Percentiles rank a stretch among this genome's conserved stretches.
Conservation (phyloP, 1,140 invertebrate genomes). For the Whitmania pigra region DNA sequence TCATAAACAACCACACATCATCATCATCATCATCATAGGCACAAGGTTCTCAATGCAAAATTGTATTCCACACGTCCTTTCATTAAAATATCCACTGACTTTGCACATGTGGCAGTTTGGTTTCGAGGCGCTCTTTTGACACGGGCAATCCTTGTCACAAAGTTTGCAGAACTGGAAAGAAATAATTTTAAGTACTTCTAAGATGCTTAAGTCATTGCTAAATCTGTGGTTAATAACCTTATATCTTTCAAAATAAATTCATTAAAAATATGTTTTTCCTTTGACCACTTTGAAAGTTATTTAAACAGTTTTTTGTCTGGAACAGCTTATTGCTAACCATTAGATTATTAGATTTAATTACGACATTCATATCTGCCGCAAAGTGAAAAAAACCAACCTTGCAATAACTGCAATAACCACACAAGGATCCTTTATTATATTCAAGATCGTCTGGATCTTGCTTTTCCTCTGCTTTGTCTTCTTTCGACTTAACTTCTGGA, state of each 20-base stretch:
- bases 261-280: not conserved
- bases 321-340: no score
- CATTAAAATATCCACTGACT: constrained; percentile 2
- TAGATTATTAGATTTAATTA: not conserved
- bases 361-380: not conserved
- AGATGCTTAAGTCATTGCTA: no score
- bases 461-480: constrained; percentile 1
- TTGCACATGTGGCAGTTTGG: constrained; percentile 27
- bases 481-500: not conserved
- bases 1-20: not conserved
- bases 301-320: no score
- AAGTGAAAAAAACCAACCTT: constrained; percentile 6
- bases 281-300: not conserved
- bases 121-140: constrained; percentile 15
- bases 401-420: constrained; percentile 25
- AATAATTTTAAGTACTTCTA: not conserved
- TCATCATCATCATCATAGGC: not conserved
- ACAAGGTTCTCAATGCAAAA: not conserved
- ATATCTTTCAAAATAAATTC: not conserved
- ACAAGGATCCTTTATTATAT: constrained; percentile 25
- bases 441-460: constrained; percentile 8
- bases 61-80: not conserved
- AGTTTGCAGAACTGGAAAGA: constrained; percentile 25
- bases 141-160: constrained; percentile 25
- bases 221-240: no score